Conservation (phyloP, 2,113 vertebrate genomes). For the Balaeniceps rex region DNA sequence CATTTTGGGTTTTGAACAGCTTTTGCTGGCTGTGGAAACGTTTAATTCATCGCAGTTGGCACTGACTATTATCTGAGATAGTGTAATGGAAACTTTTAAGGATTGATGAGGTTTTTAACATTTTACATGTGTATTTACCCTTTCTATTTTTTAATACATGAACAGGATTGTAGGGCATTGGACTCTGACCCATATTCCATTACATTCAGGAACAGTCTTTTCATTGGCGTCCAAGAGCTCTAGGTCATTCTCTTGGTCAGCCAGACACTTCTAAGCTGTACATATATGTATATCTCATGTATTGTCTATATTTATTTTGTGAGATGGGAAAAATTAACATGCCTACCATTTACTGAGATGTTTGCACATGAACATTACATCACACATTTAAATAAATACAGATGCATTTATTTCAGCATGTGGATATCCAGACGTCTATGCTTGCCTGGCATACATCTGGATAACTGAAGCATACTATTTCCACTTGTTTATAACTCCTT, state of each 20-base stretch:
- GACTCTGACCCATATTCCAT: background rate
- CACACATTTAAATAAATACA: conserved; percentile 65
- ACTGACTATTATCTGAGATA: conserved; percentile 49
- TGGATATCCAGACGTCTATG: conserved; percentile 43
- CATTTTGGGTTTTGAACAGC: conserved; percentile 9
- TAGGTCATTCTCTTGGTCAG: conserved; percentile 9
- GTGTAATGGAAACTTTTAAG: conserved; percentile 57
- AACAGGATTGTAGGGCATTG: background rate
- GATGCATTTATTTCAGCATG: conserved; percentile 61
- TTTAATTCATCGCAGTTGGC: conserved; percentile 62
- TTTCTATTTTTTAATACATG: conserved; percentile 26
- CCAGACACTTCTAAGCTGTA: background rate
- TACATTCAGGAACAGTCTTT: background rate
- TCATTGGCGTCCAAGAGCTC: background rate
- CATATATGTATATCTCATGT: conserved; percentile 9
- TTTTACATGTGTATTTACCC: conserved; percentile 56
- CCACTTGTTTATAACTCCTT: conserved; percentile 67
- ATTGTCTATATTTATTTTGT: conserved; percentile 54
- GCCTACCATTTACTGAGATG: conserved; percentile 64
- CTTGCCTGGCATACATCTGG: conserved; percentile 65
- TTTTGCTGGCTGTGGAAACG: conserved; percentile 46
- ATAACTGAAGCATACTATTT: conserved; percentile 55
- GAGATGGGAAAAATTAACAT: conserved; percentile 63
- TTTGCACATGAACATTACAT: conserved; percentile 67
- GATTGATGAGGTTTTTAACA: conserved; percentile 53